Evolutionary conservation across 2,113 vertebrate genomes (phyloP).

Genomic region (Phalacrocorax aristotelis): DNA sequence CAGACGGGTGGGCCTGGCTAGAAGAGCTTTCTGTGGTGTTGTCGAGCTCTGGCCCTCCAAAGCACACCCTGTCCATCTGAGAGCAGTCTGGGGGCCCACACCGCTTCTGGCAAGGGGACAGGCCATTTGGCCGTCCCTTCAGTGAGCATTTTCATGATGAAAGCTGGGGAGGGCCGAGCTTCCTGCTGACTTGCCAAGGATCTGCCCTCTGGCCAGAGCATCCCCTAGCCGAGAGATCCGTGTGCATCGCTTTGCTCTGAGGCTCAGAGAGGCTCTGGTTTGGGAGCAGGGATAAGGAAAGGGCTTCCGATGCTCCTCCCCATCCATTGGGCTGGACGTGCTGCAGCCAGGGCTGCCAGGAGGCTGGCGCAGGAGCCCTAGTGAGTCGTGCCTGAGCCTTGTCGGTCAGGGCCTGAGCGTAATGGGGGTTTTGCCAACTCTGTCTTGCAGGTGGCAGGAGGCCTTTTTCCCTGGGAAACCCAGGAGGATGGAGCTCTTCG

Average conservation of each 20-base stretch:
- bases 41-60: not conserved
- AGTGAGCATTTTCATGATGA: too few species aligned
- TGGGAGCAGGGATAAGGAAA: not conserved
- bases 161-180: too few species aligned
- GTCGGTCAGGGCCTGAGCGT: not conserved
- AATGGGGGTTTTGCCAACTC: not conserved
- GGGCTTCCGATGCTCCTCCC: not conserved
- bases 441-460: not conserved
- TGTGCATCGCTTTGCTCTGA: not conserved
- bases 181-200: not conserved
- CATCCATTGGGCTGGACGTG: not conserved
- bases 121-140: too few species aligned
- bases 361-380: not conserved
- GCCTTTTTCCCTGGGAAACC: not conserved
- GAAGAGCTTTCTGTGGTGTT: not conserved
- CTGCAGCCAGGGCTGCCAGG: not conserved
- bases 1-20: not conserved
- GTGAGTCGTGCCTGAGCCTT: not conserved
- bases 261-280: not conserved
- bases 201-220: not conserved
- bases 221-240: too few species aligned
- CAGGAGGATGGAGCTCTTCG: not conserved
- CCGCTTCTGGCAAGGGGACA: too few species aligned
- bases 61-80: too few species aligned
- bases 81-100: too few species aligned